These are phyloP conservation scores for Nixonia krombeini DNA, from an alignment of 1,140 invertebrate genomes.

Conservation along the genomic window DNA sequence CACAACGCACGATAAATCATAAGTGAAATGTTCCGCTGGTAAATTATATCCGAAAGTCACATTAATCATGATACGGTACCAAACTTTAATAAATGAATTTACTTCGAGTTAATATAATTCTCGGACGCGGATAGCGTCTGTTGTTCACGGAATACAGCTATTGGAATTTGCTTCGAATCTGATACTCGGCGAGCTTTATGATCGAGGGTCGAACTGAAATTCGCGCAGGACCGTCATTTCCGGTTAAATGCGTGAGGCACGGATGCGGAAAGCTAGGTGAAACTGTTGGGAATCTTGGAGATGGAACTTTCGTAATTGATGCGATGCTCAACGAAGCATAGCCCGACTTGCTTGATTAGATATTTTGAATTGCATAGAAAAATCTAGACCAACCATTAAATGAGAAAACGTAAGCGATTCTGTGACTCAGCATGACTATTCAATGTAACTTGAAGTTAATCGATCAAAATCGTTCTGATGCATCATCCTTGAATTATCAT, in stretches of 20 bases:
- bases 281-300: slow-evolving; percentile 48
- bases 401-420: too few species aligned
- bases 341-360: slow-evolving; percentile 44
- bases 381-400: too few species aligned
- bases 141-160: slow-evolving; percentile 42
- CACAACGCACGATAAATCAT: not conserved
- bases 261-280: slow-evolving; percentile 52
- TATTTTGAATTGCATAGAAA: slow-evolving; percentile 41
- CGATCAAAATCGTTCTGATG: slow-evolving; percentile 16
- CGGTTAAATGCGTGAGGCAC: slow-evolving; percentile 47
- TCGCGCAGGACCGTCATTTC: slow-evolving; percentile 51
- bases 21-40: too few species aligned
- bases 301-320: slow-evolving; percentile 50
- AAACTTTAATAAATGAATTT: too few species aligned
- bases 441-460: too few species aligned
- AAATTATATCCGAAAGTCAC: too few species aligned
- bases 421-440: too few species aligned
- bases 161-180: slow-evolving; percentile 31
- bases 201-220: slow-evolving; percentile 50
- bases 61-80: too few species aligned
- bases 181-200: slow-evolving; percentile 47
- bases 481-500: not conserved
- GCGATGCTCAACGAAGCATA: slow-evolving; percentile 36
- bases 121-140: slow-evolving; percentile 35
- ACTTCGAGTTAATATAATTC: slow-evolving; percentile 48